Base-by-base conservation (phyloP, 1,140 invertebrate genomes). In the Drosophila sp. region DNA sequence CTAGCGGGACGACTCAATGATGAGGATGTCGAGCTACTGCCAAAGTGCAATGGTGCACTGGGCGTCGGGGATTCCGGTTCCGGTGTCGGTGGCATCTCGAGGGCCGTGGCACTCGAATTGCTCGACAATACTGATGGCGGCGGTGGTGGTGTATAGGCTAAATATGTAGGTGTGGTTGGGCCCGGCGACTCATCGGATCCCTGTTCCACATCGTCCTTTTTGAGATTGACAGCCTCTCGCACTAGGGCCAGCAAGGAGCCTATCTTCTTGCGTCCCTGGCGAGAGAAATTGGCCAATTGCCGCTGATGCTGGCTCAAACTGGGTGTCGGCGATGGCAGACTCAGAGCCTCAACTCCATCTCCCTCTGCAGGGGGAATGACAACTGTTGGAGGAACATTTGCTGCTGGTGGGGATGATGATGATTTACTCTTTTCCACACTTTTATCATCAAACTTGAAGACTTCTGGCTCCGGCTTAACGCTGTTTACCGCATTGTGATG, bases 201-300 rank as follows among this genome's bases (percentile, higher is more conserved):
- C 35, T 79, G 79, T 63, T 84, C 79, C 3, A 66, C 68, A 17
- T 92, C 91, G 1, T 80, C 70, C 66, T 81, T 80, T 32, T 92
- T 89, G 7, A 74, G 66, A 56, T 85, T 86, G 6, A 90, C 85
- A 4, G 91, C 91, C 63, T 92, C 91, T 25, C 86, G 80, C 1
- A 92, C 91, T 5, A 92, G 76, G 0, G 82, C 86, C 33, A 92
- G 60, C 11, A 92, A 73, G 29, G 90, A 91, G 2, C 90, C 90
- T 41, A 92, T 85, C 71, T 87, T 91, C 35, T 90, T 91, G 54
- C 91, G 89, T n/a, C 91, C 90, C 60, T 91, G 87, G 0, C 91
- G 82, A 0, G 91, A 91, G 0, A 91, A 68, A n/a, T 75, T 78
- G 1, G 86, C 80, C 57, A 91, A 54, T 54, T 90, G 90, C 2